Conservation (phyloP, 1,140 invertebrate species). For the Neotoxoptera formosana region DNA sequence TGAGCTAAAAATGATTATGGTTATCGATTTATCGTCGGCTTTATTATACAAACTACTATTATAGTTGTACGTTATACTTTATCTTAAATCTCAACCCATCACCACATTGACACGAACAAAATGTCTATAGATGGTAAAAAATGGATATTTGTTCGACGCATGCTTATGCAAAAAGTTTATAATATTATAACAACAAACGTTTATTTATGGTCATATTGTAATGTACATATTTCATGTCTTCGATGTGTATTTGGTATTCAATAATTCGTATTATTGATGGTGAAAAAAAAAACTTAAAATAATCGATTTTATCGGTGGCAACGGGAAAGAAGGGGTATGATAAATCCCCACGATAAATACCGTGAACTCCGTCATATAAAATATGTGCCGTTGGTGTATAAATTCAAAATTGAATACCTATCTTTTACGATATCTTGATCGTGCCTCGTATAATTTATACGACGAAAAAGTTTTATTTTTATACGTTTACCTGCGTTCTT, state of each 20-base stretch:
- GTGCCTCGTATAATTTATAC: background rate
- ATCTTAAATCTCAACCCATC: background rate
- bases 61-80: background rate
- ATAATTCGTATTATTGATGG: background rate
- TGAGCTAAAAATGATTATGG: background rate
- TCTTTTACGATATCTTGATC: background rate
- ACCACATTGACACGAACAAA: background rate
- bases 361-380: background rate
- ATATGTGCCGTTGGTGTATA: background rate
- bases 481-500: background rate
- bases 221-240: background rate
- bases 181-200: background rate
- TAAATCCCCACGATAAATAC: background rate
- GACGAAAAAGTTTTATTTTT: background rate
- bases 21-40: background rate
- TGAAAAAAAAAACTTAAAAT: background rate
- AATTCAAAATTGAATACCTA: background rate
- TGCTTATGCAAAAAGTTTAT: constrained; percentile 4
- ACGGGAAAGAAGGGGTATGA: background rate
- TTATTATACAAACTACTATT: background rate
- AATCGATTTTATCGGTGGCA: background rate
- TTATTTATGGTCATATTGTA: background rate
- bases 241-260: background rate
- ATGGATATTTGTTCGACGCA: background rate
- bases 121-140: background rate